phyloP scores from a whole-genome alignment of 2,113 vertebrate species.

The Stigmatopora nigra region DNA sequence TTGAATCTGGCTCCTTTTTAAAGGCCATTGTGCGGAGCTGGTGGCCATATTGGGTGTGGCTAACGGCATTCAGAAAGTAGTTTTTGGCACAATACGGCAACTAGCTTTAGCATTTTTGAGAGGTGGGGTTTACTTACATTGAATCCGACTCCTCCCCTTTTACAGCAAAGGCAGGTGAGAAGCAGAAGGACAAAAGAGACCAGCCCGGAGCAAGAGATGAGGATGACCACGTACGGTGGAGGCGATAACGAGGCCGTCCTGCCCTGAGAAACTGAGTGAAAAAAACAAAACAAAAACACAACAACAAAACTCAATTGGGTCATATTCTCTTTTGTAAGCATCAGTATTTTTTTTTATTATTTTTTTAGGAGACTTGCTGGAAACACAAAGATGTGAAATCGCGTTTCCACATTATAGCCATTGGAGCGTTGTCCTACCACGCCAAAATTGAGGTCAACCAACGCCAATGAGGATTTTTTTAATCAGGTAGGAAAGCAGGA shows the following conservation, averaged over 20 bases:
- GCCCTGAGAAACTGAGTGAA: constrained; percentile 66
- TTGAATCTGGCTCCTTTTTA: constrained; percentile 80
- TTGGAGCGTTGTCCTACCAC: constrained; percentile 53
- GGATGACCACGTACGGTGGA: constrained; percentile 85
- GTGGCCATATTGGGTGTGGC: too few relatives aligned
- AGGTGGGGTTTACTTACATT: constrained; percentile 78
- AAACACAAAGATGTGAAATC: constrained; percentile 45
- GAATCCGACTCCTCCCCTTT: constrained; percentile 84
- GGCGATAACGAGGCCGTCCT: constrained; percentile 76
- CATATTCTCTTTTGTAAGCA: not conserved
- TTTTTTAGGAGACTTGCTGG: constrained; percentile 23
- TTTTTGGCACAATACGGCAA: too few relatives aligned
- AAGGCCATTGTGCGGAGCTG: too few relatives aligned
- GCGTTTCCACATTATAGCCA: too few relatives aligned
- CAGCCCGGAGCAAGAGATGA: constrained; percentile 87
- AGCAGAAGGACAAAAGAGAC: constrained; percentile 87
- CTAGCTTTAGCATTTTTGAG: not conserved
- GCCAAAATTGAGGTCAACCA: constrained; percentile 51
- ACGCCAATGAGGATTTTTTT: constrained; percentile 58
- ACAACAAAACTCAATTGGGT: constrained; percentile 11
- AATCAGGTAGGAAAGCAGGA: constrained; percentile 50
- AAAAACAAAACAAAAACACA: constrained; percentile 21
- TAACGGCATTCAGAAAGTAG: too few relatives aligned
- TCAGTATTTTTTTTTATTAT: not conserved
- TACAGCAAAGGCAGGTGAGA: constrained; percentile 90